Evolutionary conservation across 2,797 vertebrate species (phyloP).

Genomic region (Enteromius radiatus): DNA sequence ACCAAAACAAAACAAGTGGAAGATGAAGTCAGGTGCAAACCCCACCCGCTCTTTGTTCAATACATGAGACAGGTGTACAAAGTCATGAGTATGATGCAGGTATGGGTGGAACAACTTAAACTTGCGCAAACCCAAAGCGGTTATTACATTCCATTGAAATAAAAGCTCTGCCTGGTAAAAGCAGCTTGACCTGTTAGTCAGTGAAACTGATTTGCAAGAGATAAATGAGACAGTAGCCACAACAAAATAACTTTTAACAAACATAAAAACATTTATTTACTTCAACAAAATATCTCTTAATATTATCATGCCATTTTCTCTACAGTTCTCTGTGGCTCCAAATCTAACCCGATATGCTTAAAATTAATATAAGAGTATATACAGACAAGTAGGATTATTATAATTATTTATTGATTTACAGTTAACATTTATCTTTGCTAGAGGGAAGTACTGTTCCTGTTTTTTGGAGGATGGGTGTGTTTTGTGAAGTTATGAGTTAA

Average conservation of each 20-base stretch:
- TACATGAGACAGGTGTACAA: slow-evolving; percentile 38
- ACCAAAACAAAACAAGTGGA: background rate
- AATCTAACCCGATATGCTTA: background rate
- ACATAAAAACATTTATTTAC: too few species aligned
- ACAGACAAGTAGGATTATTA: background rate
- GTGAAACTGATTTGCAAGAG: background rate
- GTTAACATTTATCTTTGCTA: background rate
- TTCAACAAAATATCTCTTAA: background rate
- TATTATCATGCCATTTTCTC: background rate
- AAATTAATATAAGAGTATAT: background rate
- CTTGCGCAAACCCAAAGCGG: background rate
- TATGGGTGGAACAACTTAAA: slow-evolving; percentile 42
- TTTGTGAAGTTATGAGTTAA: background rate
- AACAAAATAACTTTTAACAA: too few species aligned
- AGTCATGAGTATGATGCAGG: slow-evolving; percentile 32
- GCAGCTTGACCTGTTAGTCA: slow-evolving; percentile 21
- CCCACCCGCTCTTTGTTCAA: slow-evolving; percentile 24
- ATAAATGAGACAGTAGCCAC: background rate
- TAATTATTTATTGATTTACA: background rate
- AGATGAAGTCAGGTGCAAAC: background rate
- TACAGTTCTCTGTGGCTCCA: background rate
- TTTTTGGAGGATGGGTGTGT: background rate
- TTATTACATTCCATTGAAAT: slow-evolving; percentile 13
- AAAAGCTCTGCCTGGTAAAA: slow-evolving; percentile 20
- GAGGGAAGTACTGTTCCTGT: background rate